Base-by-base conservation (phyloP, 1,140 invertebrate genomes). In the Varroa destructor region DNA sequence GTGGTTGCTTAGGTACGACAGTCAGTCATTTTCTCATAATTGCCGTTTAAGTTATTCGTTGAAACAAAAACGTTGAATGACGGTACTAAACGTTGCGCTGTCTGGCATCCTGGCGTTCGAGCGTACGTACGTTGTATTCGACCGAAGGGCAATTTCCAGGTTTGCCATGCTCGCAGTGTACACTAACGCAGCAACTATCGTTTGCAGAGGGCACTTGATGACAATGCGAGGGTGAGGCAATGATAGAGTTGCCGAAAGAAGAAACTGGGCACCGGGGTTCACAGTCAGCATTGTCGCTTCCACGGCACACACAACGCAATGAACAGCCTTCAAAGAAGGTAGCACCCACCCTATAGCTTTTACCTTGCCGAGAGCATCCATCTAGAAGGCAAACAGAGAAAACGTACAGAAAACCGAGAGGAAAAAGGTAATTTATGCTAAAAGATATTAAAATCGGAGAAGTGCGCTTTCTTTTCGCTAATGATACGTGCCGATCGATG, bases 101-200 rank as follows among this genome's bases (percentile, higher is more conserved):
- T 25, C 25, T 25, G 25, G 25, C 25, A 25, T 25, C 25, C 25
- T 25, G 25, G 25, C 25, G 25, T 25, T 25, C 25, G 46, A 8
- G 37, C 12, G 36, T 40, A 46, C 61, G 12, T 37, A 67, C 61
- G 37, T 67, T 67, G 12, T 37, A 10, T 43, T 67, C 61, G 61
- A 46, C 2, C 40, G 61, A n/a, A 43, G 72, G 72, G 67, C 72
- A 72, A 6, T 43, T 64, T 25, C 72, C 72, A 6, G 72, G 58
- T 43, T 72, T 72, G 37, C 54, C 72, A 54, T 80, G 77, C 5
- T 84, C 78, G 76, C 88, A 89, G 43, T 83, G 80, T 73, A 88
- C 80, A 54, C 85, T 81, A 2, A 88, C 85, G 76, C 89, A 92
- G 77, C 90, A 93, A 43, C 86, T 85, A 77, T 91, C 87, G 55